Evolutionary conservation across 2,113 vertebrate species (phyloP).

Genomic region (Furnarius figulus): DNA sequence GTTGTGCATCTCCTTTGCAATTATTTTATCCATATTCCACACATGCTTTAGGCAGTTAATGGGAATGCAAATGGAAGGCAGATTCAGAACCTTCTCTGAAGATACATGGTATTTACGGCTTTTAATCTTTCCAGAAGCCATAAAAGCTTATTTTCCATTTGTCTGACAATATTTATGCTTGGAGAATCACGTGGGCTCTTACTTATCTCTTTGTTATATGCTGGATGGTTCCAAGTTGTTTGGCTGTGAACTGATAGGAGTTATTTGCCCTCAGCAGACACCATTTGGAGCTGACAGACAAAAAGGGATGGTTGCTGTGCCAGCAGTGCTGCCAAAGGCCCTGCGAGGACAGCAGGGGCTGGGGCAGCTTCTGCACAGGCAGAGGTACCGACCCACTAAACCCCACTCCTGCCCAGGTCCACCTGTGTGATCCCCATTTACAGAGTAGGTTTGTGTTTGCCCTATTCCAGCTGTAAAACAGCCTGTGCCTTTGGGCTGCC

Average conservation of each 20-base stretch:
- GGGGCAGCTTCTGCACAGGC: not conserved
- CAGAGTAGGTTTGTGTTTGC: not conserved
- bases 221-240: not conserved
- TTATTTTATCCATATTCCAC: not conserved
- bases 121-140: not conserved
- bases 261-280: not conserved
- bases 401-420: not conserved
- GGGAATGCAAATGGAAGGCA: not conserved
- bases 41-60: not conserved
- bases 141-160: not conserved
- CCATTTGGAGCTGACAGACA: not conserved
- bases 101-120: not conserved
- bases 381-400: not conserved
- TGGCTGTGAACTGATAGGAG: not conserved
- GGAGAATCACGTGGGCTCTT: not conserved
- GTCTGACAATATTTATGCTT: not conserved
- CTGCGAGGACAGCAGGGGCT: not conserved
- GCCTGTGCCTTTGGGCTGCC: not conserved
- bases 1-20: not conserved
- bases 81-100: not conserved
- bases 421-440: not conserved
- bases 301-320: not conserved
- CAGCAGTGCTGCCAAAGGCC: not conserved
- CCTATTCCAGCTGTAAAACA: not conserved
- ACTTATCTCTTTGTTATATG: not conserved